Evolutionary conservation across 2,797 vertebrate genomes (phyloP).

Genomic region (Naso thynnoides): DNA sequence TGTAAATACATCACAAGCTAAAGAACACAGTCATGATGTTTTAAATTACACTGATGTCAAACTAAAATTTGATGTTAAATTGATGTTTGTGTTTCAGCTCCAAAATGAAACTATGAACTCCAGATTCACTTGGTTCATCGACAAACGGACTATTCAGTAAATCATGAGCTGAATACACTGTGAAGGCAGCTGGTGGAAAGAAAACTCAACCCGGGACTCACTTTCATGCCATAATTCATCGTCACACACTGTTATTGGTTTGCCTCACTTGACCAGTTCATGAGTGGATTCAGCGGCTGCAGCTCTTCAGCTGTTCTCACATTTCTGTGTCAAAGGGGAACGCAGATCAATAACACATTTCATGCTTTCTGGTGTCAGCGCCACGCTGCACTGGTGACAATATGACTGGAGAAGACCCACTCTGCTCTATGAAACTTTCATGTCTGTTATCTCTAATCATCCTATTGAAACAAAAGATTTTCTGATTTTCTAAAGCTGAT

Average conservation of each 20-base stretch:
- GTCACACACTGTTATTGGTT: conserved; percentile 32
- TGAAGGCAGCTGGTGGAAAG: conserved; percentile 5
- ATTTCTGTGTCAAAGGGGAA: conserved; percentile 20
- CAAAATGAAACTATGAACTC: not conserved
- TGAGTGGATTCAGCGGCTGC: conserved; percentile 27
- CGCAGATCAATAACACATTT: conserved; percentile 65
- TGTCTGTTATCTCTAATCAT: not conserved
- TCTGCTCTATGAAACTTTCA: conserved; percentile 18
- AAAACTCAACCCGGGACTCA: conserved; percentile 9
- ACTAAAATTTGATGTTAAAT: no score
- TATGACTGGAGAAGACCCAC: not conserved
- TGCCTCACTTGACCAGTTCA: conserved; percentile 43
- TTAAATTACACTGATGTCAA: no score
- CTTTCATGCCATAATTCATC: conserved; percentile 43
- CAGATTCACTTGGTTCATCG: not conserved
- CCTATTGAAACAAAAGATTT: not conserved
- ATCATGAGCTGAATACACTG: conserved; percentile 14
- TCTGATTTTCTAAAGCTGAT: conserved; percentile 5
- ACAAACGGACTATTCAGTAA: conserved; percentile 1
- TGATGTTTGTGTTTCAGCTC: not conserved
- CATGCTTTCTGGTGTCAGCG: conserved; percentile 49
- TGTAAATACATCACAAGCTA: not conserved
- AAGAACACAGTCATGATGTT: not conserved
- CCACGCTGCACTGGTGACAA: not conserved
- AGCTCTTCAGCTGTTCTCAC: conserved; percentile 19